Evolutionary conservation across 2,113 vertebrate species (phyloP), one percentile per base, ranked within the genome.

Genomic region (Scomber scombrus): DNA sequence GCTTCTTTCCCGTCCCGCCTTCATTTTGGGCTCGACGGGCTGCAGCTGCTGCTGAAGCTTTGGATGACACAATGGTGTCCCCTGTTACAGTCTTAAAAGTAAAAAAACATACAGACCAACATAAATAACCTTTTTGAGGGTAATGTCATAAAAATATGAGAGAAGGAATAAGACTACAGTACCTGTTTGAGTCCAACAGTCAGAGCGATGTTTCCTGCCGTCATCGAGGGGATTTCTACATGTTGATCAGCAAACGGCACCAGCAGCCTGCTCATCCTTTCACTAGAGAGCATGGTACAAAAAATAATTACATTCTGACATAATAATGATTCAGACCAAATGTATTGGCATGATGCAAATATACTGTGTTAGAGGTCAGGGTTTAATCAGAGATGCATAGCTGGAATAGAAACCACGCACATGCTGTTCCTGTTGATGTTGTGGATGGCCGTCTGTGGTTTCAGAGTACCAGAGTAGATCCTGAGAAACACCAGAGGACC

Each of bases 211-310:
- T 99, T 99, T 77, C 98, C 98, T 16, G 96, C 95, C 31, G 94
- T 94, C 75, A 99, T 90, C 0, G 96, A 97, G 23, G 96, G 91
- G 81, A 99, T 98, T 94, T 99, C 98, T 64, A 98, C 89, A 10
- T 98, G 96, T 82, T 98, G 97, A 87, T 99, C 98, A 65, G 98
- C 98, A 93, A 99, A 99, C 18, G 98, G 98, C 84, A 99, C 90
- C 56, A 99, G 93, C 75, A 99, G 92, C 18, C 97, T 95, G 90
- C 97, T 99, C 94, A 99, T 95, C 93, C 97, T 94, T 87, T 99
- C 98, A n/a, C 98, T 99, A 69, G 84, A 82, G 50, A 19, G 34
- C 55, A 54, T 0, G 5, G n/a, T 0, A 3, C 0, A 15, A 7
- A 46, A n/a, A 7, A 45, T 8, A 40, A 21, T 10, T 11, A 26